These are phyloP conservation scores for Arctocebus calabarensis DNA, from an alignment of 2,797 vertebrate genomes.

Conservation along the genomic window DNA sequence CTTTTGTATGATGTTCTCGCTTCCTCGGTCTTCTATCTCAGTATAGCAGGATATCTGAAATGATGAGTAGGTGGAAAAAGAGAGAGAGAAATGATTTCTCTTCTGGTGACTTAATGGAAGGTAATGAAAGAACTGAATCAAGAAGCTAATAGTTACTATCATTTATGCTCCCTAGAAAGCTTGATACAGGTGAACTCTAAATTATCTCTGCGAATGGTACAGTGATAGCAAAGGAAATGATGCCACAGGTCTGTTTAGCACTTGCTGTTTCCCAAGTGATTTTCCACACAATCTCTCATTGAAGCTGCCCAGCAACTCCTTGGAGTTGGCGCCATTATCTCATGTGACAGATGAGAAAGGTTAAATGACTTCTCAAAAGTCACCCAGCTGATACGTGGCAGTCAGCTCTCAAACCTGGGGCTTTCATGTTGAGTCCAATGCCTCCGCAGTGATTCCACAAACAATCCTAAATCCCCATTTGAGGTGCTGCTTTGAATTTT, in stretches of 20 bases:
- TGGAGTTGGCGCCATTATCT: background rate
- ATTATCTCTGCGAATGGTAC: constrained; percentile 70
- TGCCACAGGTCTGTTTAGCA: background rate
- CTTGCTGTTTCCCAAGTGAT: constrained; percentile 11
- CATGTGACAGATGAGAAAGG: background rate
- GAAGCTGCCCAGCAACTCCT: background rate
- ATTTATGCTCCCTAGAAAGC: constrained; percentile 48
- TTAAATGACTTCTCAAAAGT: constrained; percentile 30
- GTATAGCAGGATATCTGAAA: constrained; percentile 46
- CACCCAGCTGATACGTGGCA: background rate
- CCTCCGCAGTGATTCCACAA: constrained; percentile 12
- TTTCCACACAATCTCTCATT: background rate
- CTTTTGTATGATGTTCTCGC: background rate
- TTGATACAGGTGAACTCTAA: constrained; percentile 24
- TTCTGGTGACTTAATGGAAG: constrained; percentile 57
- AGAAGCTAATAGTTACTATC: constrained; percentile 56
- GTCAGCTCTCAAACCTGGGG: background rate
- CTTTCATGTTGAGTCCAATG: background rate
- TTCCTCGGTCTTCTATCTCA: background rate
- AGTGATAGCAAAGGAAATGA: constrained; percentile 41
- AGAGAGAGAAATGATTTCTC: constrained; percentile 52
- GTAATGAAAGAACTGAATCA: constrained; percentile 50
- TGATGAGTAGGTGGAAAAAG: constrained; percentile 45
- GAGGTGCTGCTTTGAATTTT: background rate
- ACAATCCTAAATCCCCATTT: background rate